Percentiles rank a stretch among this genome's conserved stretches.
Evolutionary conservation across 2,888 invertebrate genomes (phyloP).

Genomic region (Meghimatium bilineatum): DNA sequence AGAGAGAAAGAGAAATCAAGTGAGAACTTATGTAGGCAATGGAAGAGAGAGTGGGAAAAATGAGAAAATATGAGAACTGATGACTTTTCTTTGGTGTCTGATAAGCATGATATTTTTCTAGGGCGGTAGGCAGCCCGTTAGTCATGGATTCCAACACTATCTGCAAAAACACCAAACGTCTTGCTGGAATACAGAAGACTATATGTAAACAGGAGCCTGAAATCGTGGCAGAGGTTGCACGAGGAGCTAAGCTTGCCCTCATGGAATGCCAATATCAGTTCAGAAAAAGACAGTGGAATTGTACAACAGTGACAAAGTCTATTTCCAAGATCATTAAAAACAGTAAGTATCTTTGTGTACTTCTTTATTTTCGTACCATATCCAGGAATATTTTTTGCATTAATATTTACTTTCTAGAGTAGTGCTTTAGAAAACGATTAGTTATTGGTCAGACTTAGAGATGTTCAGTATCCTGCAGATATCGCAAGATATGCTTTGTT

Average conservation of each 20-base stretch:
- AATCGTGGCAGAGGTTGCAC: constrained; percentile 88
- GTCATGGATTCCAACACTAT: constrained; percentile 92
- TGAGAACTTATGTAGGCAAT: neutral
- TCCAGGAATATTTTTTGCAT: too few relatives aligned
- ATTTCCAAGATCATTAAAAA: constrained; percentile 90
- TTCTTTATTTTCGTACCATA: too few relatives aligned
- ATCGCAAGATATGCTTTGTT: too few relatives aligned
- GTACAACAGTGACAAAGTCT: constrained; percentile 86
- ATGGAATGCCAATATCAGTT: constrained; percentile 92
- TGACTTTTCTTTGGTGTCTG: neutral
- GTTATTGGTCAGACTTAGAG: too few relatives aligned
- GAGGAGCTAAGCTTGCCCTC: constrained; percentile 84
- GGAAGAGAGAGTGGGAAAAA: neutral
- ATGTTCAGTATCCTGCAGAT: too few relatives aligned
- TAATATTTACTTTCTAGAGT: too few relatives aligned
- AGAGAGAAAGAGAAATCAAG: neutral
- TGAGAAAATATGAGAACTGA: too few relatives aligned
- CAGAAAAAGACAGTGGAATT: constrained; percentile 89
- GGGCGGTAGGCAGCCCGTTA: constrained; percentile 84
- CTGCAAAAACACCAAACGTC: constrained; percentile 89
- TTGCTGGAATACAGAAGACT: constrained; percentile 82
- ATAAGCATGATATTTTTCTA: constrained; percentile 54
- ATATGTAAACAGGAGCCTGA: constrained; percentile 88
- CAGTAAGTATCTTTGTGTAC: constrained; percentile 81
- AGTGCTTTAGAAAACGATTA: too few relatives aligned